Evolutionary conservation across 2,797 vertebrate species (phyloP), one percentile per base, ranked within the genome.

Genomic region (Threskiornis aethiopicus): DNA sequence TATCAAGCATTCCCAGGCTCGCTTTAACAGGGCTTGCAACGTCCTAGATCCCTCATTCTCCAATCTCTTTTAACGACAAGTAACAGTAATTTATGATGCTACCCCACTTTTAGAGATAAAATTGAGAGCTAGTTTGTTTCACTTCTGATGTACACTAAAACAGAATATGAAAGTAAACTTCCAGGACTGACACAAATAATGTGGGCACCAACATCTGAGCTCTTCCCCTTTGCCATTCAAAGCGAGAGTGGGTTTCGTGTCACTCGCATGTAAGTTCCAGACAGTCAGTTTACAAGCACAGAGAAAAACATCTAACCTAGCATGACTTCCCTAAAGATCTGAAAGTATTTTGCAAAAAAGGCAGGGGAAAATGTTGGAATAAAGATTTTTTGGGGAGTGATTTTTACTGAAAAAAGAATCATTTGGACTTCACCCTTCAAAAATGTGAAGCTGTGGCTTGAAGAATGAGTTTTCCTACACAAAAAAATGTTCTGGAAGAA

Each of bases 91-190:
- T 92, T 91, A 89, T 81, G 79, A 84, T 0, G 2, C 62, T 71
- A 90, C 5, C 20, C 28, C 81, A 79, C 16, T 84, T 83, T 35
- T 5, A 51, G 61, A 90, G 84, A 87, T 33, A 90, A 87, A 92
- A 86, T 20, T 75, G 54, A 91, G 82, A 93, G 72, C 76, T 64
- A 59, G 55, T 84, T 96, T 87, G 69, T 96, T 96, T 91, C 0
- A 0, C 5, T 92, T 94, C 84, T 92, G 82, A 93, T 37, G 76
- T 65, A 82, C 72, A 93, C 69, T 66, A 81, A 95, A 91, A 87
- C 84, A 93, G 89, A 96, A 93, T 90, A 92, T 4, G 73, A 94
- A 97, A 97, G 72, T 42, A 93, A 92, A 94, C 47, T 93, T 93
- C 82, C 83, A 96, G 69, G 81, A 88, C 44, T 91, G 84, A 86